Conservation (phyloP, 2,797 vertebrate species). For the Danio aesculapii region DNA sequence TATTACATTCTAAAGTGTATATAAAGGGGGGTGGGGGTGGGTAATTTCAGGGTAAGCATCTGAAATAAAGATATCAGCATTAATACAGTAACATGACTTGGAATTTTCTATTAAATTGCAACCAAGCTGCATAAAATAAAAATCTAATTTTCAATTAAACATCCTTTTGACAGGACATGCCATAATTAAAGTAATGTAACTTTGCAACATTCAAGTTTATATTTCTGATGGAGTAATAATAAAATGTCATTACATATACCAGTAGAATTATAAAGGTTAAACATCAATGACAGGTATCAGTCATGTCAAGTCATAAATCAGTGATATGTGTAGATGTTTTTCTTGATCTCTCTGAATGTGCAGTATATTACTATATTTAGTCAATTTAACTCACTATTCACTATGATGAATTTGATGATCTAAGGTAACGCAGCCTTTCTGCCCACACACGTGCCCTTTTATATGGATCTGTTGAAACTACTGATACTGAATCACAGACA, state of each 20-base stretch:
- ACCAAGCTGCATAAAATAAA: neutral
- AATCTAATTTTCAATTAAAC: neutral
- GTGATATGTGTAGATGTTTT: neutral
- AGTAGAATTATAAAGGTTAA: neutral
- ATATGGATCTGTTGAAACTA: constrained; percentile 28
- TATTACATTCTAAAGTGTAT: too few relatives aligned
- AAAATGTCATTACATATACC: neutral
- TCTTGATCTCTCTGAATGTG: neutral
- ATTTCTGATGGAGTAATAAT: neutral
- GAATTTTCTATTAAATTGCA: neutral
- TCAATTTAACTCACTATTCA: neutral
- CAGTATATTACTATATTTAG: neutral
- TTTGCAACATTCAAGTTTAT: neutral
- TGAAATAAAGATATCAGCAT: too few relatives aligned
- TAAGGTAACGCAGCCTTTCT: neutral
- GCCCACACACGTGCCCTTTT: constrained; percentile 1
- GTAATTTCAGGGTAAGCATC: too few relatives aligned
- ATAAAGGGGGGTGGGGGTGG: too few relatives aligned
- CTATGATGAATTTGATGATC: constrained; percentile 6
- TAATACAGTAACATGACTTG: too few relatives aligned
- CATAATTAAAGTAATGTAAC: neutral
- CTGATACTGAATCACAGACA: constrained; percentile 6
- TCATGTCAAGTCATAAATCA: neutral
- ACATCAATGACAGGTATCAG: neutral
- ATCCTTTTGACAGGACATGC: neutral